phyloP scores from a whole-genome alignment of 2,113 vertebrate genomes.

The Silurus asotus region DNA sequence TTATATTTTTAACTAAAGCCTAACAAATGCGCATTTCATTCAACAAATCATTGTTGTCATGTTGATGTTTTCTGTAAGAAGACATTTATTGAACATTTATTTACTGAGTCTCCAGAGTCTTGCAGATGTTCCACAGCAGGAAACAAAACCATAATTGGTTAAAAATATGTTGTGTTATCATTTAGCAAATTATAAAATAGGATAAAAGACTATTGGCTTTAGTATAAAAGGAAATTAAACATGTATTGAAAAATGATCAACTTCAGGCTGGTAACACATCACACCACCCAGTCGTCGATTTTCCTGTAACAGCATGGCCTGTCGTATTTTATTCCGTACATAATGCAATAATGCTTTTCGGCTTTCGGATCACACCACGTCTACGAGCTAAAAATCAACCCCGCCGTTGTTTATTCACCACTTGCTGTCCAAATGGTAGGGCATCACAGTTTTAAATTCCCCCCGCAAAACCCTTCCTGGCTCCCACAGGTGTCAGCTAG shows the following conservation, averaged over 20 bases:
- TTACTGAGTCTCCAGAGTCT: neutral
- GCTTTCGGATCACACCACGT: neutral
- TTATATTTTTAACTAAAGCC: neutral
- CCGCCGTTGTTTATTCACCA: conserved; percentile 12
- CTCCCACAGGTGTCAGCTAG: conserved; percentile 55
- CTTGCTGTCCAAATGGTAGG: conserved; percentile 32
- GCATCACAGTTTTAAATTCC: conserved; percentile 40
- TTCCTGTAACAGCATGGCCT: neutral
- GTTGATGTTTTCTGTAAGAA: neutral
- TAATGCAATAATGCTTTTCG: neutral
- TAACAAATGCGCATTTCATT: neutral
- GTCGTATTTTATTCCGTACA: neutral
- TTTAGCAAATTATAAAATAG: neutral
- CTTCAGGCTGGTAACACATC: neutral
- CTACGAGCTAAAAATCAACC: neutral
- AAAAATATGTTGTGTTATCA: neutral
- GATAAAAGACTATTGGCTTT: neutral
- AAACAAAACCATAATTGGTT: neutral
- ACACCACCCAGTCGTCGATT: neutral
- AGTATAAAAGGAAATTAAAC: neutral
- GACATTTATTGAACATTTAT: neutral
- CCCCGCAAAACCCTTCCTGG: neutral
- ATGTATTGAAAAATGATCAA: neutral
- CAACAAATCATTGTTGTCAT: too few relatives aligned
- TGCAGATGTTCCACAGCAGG: neutral